Evolutionary conservation across 1,140 invertebrate genomes (phyloP), one percentile per base, ranked within the genome.

Genomic region (Diplogasteroides magnus): DNA sequence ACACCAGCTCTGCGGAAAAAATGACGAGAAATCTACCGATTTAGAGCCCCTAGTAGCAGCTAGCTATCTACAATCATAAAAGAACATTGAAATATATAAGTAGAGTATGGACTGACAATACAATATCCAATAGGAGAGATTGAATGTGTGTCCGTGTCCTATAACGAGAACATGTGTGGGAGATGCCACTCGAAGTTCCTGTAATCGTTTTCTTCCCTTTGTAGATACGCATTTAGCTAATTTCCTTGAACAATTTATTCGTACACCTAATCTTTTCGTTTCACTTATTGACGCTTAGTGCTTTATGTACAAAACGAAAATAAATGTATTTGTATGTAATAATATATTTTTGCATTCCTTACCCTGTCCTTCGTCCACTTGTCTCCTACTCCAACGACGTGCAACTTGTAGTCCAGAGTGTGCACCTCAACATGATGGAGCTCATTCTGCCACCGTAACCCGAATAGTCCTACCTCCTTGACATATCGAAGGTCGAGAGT

Each of bases 291-390:
- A 78, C 81, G 27, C 82, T 73, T 23, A 81, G 59, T 32, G 74
- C 78, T 77, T 81, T 61, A 77, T 68, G 59, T 78, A 77, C 19
- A 80, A 68, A 25, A 82, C 75, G 62, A 82, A 82, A 2, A 62
- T 58, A 29, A 65, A 31, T 15, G 81, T 81, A 72, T 76, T 80
- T 32, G 66, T 71, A 23, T 83, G 76, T 37, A 82, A 65, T 48
- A 81, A 61, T 31, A 81, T 76, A 59, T 71, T 67, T 19, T 74
- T 68, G 1, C 76, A 2, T 25, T 80, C 61, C 37, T 73, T 58
- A 80, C 80, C 66, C 72, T 70, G 64, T 81, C 79, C n/a, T 80
- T 77, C 26, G 69, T 64, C 80, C 80, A 82, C 71, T 83, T 83
- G 56, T 82, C 80, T 14, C 61, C 61, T 56, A 82, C 75, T 69